Base-by-base conservation (phyloP, 2,113 vertebrate species). In the Lepisosteus oculatus region DNA sequence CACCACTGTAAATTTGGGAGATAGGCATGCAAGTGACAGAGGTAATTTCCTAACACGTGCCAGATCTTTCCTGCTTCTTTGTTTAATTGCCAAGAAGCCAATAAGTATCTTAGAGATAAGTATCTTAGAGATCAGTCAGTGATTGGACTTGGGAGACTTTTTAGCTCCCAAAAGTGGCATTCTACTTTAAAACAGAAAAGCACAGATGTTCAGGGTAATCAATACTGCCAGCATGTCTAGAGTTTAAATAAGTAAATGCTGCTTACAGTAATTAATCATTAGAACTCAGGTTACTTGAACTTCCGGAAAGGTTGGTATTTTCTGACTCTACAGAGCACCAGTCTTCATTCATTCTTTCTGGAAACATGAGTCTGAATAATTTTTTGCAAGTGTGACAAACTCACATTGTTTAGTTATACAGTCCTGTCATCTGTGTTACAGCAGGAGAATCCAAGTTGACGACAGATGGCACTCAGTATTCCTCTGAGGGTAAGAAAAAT, bases 241-340 rank as follows among this genome's bases (percentile, higher is more conserved):
- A 62, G 44, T 47, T n/a, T 29, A 71, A 62, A 63, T 17, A 51
- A 71, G 43, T 29, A 71, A 62, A 54, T 43, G 59, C 12, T 43
- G 13, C 69, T 62, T 71, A 44, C 13, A 41, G 57, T 62, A 62
- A 62, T 71, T 61, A 71, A 71, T 71, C 69, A 59, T 47, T 11
- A 51, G 62, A 62, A 62, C 59, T 62, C 44, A 62, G 61, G 55
- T 71, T 42, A 13, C 45, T 47, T 71, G 11, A 29, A 57, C 67
- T 69, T 57, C 12, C 29, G 8, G 54, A 13, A 43, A 59, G 67
- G 55, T 8, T 57, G 12, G 11, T 6, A 43, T 8, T 43, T 17
- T 59, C 6, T 13, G 41, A 12, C 67, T 29, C 55, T 8, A 29
- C 12, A 29, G 15, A 68, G 54, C 11, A 68, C 6, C n/a, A 56